Base-by-base conservation (phyloP, 2,888 invertebrate species). In the Macrosoma leucophasiata region DNA sequence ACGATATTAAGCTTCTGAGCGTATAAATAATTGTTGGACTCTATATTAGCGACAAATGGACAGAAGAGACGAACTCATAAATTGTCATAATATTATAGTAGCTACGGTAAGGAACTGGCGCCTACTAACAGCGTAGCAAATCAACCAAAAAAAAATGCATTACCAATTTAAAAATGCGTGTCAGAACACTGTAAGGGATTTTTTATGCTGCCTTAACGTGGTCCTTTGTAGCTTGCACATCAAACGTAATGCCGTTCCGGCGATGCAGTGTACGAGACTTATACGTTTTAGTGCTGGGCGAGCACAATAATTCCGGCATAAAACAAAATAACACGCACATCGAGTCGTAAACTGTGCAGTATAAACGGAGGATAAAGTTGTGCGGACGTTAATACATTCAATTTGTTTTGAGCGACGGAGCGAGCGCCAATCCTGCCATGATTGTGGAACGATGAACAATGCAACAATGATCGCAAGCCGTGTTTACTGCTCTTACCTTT, bases 241-340 rank as follows among this genome's bases (percentile, higher is more conserved):
- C 36, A 43, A 45, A 44, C 24, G 38, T 40, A 33, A 42, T 39
- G 39, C 40, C 33, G 32, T 28, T 41, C 39, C 28, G 39, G 32
- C 37, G 31, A 37, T 41, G 36, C 41, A 37, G 41, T 41, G 31
- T 39, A 25, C 31, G 34, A 38, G 17, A 40, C 32, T 35, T 29
- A 29, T 15, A 10, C 29, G 41, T 41, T 48, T 48, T 50, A 48
- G 36, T 50, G 32, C 42, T 36, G 35, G 33, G 24, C 39, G 39
- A 44, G 49, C 34, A 43, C 43, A 50, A 48, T 67, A 65, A 68
- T 64, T 58, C 58, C 46, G 41, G 46, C 62, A 57, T 70, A 62
- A 65, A 73, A 58, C 58, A 62, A 68, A 66, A 66, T 57, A 72
- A 57, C 66, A 71, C 69, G 65, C 68, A 63, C 63, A 49, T 40